These are phyloP conservation scores for Ornithorhynchus anatinus DNA, from an alignment of 2,113 vertebrate genomes.

Conservation along the genomic window DNA sequence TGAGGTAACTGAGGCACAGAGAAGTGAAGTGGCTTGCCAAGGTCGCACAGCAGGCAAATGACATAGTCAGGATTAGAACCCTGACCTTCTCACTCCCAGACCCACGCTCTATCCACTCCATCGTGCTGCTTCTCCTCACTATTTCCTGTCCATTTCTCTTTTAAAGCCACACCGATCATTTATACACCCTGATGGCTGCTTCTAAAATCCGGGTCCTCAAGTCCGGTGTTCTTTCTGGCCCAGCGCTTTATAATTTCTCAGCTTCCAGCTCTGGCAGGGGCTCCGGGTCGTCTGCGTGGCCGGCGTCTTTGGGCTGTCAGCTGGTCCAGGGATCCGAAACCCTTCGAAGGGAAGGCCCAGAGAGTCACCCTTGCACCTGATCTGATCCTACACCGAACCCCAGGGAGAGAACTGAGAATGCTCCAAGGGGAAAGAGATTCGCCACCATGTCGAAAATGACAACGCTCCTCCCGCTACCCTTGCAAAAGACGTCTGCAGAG, in stretches of 20 bases:
- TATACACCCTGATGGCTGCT: too few species aligned
- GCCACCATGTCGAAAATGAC: slow-evolving; percentile 70
- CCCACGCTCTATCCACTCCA: too few species aligned
- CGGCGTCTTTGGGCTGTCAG: slow-evolving; percentile 61
- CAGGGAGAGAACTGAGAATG: slow-evolving; percentile 43
- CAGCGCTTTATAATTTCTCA: slow-evolving; percentile 40
- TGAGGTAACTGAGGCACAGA: too few species aligned
- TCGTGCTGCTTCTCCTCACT: too few species aligned
- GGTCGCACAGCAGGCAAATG: too few species aligned
- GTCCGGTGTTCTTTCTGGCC: too few species aligned
- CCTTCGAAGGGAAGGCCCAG: slow-evolving; percentile 57
- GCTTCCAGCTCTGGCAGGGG: slow-evolving; percentile 29
- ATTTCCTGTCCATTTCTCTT: too few species aligned
- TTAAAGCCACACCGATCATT: too few species aligned
- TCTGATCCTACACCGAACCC: slow-evolving; percentile 51
- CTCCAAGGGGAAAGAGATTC: slow-evolving; percentile 70
- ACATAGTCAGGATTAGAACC: too few species aligned
- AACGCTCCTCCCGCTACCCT: slow-evolving; percentile 62
- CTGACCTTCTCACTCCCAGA: too few species aligned
- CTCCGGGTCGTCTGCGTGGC: slow-evolving; percentile 26
- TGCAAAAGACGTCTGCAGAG: slow-evolving; percentile 64
- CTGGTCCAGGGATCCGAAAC: slow-evolving; percentile 62
- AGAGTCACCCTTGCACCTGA: slow-evolving; percentile 66
- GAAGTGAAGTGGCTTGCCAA: too few species aligned
- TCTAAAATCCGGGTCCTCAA: too few species aligned